A percentile compares a stretch with the other conserved stretches of the same genome.
These are phyloP conservation scores for Diplodus puntazzo DNA, from an alignment of 2,797 vertebrate species.

Conservation along the genomic window DNA sequence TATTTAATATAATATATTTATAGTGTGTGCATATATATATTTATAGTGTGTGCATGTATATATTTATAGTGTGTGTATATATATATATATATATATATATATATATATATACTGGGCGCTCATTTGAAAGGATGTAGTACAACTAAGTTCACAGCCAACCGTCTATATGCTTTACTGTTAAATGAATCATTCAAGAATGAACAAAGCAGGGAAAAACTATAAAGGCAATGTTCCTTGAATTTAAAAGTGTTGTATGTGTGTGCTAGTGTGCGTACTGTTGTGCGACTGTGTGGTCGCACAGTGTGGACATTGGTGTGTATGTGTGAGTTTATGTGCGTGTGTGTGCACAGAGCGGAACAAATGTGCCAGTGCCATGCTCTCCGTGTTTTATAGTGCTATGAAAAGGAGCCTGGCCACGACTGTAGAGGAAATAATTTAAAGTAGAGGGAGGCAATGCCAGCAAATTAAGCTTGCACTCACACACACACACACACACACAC, in stretches of 20 bases:
- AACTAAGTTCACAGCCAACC: not conserved
- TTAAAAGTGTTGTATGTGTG: not conserved
- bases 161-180: conserved; percentile 2
- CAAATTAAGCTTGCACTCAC: conserved; percentile 38
- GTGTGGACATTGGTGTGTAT: not conserved
- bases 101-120: too few species aligned
- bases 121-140: not conserved
- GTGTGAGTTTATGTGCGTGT: not conserved
- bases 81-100: too few species aligned
- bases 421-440: conserved; percentile 50
- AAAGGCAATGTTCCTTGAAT: conserved; percentile 6
- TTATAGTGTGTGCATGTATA: too few species aligned
- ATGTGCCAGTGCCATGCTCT: conserved; percentile 19
- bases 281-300: not conserved
- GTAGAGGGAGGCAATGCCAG: conserved; percentile 31
- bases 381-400: conserved; percentile 47
- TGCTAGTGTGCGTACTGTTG: not conserved
- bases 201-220: conserved; percentile 8
- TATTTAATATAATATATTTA: too few species aligned
- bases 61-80: too few species aligned
- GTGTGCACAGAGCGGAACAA: conserved; percentile 21
- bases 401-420: conserved; percentile 40
- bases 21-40: too few species aligned
- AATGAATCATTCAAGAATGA: conserved; percentile 33
- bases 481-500: conserved; percentile 18